Percentiles rank a stretch among this genome's conserved stretches.
These are phyloP conservation scores for Pagrus major DNA, from an alignment of 2,113 vertebrate species.

Conservation along the genomic window DNA sequence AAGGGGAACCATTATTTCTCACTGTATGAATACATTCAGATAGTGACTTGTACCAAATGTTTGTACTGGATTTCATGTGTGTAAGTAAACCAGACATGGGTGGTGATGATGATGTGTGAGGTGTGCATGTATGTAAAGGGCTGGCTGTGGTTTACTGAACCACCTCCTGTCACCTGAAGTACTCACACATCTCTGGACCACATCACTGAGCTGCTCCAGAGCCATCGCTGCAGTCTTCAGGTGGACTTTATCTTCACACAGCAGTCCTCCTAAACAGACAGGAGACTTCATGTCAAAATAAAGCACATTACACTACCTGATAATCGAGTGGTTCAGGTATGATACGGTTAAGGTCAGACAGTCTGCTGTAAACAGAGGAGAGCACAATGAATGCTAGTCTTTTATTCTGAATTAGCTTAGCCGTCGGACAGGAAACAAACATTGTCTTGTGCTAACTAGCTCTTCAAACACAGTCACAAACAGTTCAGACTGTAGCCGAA, in stretches of 20 bases:
- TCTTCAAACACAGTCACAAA: background rate
- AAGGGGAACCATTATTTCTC: no score
- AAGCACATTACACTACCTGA: background rate
- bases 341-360: background rate
- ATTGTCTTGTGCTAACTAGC: no score
- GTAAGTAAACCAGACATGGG: background rate
- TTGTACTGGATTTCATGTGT: background rate
- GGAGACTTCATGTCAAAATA: constrained; percentile 1
- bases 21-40: no score
- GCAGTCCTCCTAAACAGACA: constrained; percentile 25
- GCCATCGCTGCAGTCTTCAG: constrained; percentile 84
- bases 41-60: no score
- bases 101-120: background rate
- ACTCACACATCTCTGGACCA: constrained; percentile 97
- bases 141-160: background rate
- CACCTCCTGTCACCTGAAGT: background rate
- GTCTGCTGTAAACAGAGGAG: background rate
- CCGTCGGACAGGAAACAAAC: background rate
- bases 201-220: constrained; percentile 90
- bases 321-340: background rate
- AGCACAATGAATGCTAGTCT: constrained; percentile 24
- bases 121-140: background rate
- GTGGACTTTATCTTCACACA: constrained; percentile 11
- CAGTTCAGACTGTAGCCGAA: fast-evolving
- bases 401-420: constrained; percentile 22